Evolutionary conservation across 2,113 vertebrate genomes (phyloP), one percentile per base, ranked within the genome.

Genomic region (Climacteris rufus): DNA sequence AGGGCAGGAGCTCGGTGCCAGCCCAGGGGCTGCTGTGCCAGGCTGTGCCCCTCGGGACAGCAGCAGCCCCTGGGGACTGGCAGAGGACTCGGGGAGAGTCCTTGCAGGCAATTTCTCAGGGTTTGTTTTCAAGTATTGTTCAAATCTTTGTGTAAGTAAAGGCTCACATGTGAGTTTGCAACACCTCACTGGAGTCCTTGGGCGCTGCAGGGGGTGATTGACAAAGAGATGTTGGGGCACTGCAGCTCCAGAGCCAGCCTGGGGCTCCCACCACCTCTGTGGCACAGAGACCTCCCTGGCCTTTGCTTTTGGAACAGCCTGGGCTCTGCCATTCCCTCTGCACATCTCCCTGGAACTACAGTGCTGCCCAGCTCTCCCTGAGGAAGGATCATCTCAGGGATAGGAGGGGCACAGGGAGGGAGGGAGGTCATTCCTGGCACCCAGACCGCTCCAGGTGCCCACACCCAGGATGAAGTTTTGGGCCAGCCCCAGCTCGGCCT

Each of bases 291-390:
- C 27, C 37, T 66, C 40, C 35, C 30, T 54, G 54, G 24, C 23
- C 2, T 0, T 15, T 6, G 4, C 1, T 42, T 52, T 18, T 30
- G 31, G 59, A 24, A 1, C n/a, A 69, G 72, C 57, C 81, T 11
- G 69, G 54, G 6, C 84, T 66, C 54, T 40, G 22, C 49, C 50
- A 3, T 33, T 53, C 17, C 13, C 93, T 83, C 18, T n/a, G 69
- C 68, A 9, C 13, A 0, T 75, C 82, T 28, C 76, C n/a, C n/a
- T 13, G 25, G 30, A n/a, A 9, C 52, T 17, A 2, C 24, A 6
- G 37, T 27, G 33, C 52, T 33, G 35, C 21, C 24, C 42, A 23
- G 19, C 47, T 30, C 77, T n/a, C 37, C 59, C 57, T 31, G 22
- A 35, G 64, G 52, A 31, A 13, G 7, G n/a, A 28, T 23, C 16